Evolutionary conservation across 1,140 invertebrate genomes (phyloP).

Genomic region (Bacillus rossius): DNA sequence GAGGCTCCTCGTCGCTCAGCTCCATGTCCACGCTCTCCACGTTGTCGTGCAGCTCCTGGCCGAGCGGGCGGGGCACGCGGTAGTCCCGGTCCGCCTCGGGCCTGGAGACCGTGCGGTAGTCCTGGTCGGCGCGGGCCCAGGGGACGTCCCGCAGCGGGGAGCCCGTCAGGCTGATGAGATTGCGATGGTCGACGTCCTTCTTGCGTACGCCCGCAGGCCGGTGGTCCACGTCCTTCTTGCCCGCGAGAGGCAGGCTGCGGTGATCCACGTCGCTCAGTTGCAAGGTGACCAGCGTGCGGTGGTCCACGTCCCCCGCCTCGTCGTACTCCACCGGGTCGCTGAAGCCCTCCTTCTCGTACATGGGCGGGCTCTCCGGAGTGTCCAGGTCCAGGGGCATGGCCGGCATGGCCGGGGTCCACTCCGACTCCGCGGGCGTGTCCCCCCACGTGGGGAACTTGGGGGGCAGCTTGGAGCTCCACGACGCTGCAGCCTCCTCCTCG

Average conservation of each 20-base stretch:
- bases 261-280: slow-evolving; percentile 21
- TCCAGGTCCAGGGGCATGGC: slow-evolving; percentile 9
- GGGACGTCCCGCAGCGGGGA: slow-evolving; percentile 48
- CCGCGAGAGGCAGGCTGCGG: slow-evolving; percentile 2
- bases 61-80: not conserved
- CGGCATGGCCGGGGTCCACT: slow-evolving; percentile 15
- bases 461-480: slow-evolving; percentile 32
- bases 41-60: slow-evolving; percentile 43
- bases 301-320: slow-evolving; percentile 39
- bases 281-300: slow-evolving; percentile 16
- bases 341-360: slow-evolving; percentile 53
- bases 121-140: slow-evolving; percentile 13
- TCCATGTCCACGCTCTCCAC: slow-evolving; percentile 66
- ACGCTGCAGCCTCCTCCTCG: slow-evolving; percentile 6
- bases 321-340: slow-evolving; percentile 52
- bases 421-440: slow-evolving; percentile 10
- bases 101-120: slow-evolving; percentile 25
- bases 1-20: slow-evolving; percentile 58
- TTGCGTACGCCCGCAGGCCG: slow-evolving; percentile 25
- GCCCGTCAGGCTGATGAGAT: slow-evolving; percentile 75
- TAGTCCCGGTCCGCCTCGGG: slow-evolving; percentile 14
- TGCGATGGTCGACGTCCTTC: slow-evolving; percentile 72
- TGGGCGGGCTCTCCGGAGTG: slow-evolving; percentile 56
- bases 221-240: slow-evolving; percentile 21
- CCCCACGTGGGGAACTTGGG: slow-evolving; percentile 47